phyloP scores from a whole-genome alignment of 2,888 invertebrate genomes.

The Lithophane socia region DNA sequence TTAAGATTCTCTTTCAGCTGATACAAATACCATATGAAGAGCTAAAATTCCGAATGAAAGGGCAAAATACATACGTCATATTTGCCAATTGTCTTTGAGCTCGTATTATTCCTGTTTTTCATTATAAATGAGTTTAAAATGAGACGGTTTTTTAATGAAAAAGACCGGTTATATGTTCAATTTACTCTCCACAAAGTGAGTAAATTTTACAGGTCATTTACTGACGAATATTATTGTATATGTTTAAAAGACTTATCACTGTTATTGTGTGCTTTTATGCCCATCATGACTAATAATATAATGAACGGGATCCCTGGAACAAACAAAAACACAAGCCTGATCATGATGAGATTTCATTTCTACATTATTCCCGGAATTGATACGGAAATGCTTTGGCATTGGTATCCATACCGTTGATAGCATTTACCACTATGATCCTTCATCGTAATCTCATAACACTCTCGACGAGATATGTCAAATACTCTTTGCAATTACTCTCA shows the following conservation, averaged over 20 bases:
- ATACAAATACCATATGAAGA: conserved; percentile 11
- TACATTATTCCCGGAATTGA: background rate
- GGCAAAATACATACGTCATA: conserved; percentile 26
- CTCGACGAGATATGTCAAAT: background rate
- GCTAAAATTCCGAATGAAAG: conserved; percentile 24
- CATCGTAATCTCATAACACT: background rate
- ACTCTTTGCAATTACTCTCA: background rate
- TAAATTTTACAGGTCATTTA: conserved; percentile 3
- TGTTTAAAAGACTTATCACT: conserved; percentile 8
- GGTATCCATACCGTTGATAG: background rate
- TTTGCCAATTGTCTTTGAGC: conserved; percentile 18
- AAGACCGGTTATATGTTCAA: conserved; percentile 19
- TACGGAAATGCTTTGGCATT: background rate
- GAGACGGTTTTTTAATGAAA: conserved; percentile 38
- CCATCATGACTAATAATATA: background rate
- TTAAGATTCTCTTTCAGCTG: conserved; percentile 30
- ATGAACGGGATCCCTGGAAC: background rate
- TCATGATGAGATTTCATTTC: conserved; percentile 4
- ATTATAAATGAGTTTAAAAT: conserved; percentile 40
- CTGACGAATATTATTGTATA: conserved; percentile 19
- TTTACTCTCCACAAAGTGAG: conserved; percentile 6
- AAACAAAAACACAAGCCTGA: background rate
- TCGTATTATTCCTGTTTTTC: conserved; percentile 18
- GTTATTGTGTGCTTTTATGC: background rate
- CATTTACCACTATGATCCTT: background rate